Conservation (phyloP, 2,888 invertebrate genomes). For the Habrosyne pyritoides region DNA sequence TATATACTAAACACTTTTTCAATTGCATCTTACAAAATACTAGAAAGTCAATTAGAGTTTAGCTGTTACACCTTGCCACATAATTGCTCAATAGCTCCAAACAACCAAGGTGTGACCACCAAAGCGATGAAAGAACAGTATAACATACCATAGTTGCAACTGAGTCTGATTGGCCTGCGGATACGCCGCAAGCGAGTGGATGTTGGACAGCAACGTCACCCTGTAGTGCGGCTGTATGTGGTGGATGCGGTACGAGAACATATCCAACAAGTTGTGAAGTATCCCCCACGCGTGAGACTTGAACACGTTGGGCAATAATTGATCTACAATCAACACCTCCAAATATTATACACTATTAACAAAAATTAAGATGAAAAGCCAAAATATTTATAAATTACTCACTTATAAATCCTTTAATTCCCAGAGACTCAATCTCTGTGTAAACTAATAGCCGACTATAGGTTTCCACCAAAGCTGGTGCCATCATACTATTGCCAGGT, state of each 20-base stretch:
- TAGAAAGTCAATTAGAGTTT: too few species aligned
- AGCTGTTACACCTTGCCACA: too few species aligned
- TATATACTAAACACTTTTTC: too few species aligned
- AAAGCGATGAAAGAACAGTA: conserved; percentile 5
- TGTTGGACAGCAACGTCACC: conserved; percentile 94
- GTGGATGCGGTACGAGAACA: conserved; percentile 98
- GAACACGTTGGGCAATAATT: conserved; percentile 94
- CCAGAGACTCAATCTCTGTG: conserved; percentile 97
- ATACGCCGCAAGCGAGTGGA: conserved; percentile 95
- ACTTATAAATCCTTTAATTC: conserved; percentile 98
- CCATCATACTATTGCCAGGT: conserved; percentile 86
- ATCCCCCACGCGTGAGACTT: conserved; percentile 98
- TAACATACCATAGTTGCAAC: conserved; percentile 91
- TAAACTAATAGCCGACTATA: conserved; percentile 96
- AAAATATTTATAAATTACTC: conserved; percentile 54
- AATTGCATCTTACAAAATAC: too few species aligned
- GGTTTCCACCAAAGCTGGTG: conserved; percentile 97
- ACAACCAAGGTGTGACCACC: too few species aligned
- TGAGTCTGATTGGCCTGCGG: conserved; percentile 98
- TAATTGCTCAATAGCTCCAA: too few species aligned
- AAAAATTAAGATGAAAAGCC: conserved; percentile 5
- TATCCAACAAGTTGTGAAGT: conserved; percentile 96
- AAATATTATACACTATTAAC: conserved; percentile 6
- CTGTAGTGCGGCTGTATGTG: conserved; percentile 98
- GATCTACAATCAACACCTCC: conserved; percentile 79